Conservation (phyloP, 2,888 invertebrate genomes). For the Lochmaea capreae region DNA sequence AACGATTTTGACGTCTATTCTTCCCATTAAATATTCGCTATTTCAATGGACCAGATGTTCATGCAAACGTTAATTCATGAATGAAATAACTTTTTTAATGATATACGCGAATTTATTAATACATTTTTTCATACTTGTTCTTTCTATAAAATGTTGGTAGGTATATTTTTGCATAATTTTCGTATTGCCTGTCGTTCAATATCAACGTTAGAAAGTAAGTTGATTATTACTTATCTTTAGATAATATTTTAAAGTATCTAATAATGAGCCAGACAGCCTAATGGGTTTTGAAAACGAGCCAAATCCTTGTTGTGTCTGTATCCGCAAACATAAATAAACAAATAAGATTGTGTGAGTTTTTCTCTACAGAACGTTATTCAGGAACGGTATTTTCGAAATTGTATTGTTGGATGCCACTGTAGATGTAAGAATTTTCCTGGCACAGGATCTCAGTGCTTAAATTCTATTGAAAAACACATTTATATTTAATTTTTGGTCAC, state of each 20-base stretch:
- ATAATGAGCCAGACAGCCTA: slow-evolving; percentile 25
- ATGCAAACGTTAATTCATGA: slow-evolving; percentile 21
- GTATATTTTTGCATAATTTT: neutral
- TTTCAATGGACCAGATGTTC: slow-evolving; percentile 19
- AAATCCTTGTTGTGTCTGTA: slow-evolving; percentile 36
- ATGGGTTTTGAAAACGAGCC: slow-evolving; percentile 31
- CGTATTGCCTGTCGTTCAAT: neutral
- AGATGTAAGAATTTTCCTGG: no score
- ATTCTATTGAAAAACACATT: no score
- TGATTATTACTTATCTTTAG: slow-evolving; percentile 10
- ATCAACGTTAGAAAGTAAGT: neutral
- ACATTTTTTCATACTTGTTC: no score
- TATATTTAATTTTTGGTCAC: no score
- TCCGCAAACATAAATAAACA: slow-evolving; percentile 9
- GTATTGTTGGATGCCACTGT: no score
- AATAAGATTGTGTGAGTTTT: neutral
- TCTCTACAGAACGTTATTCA: neutral
- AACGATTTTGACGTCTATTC: slow-evolving; percentile 36
- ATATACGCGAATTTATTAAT: neutral
- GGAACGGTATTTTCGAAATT: neutral
- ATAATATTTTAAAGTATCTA: slow-evolving; percentile 25
- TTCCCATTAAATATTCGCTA: neutral
- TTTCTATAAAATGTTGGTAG: no score
- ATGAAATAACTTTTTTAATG: neutral
- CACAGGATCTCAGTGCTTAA: no score